These are phyloP conservation scores for Porphyrio hochstetteri DNA, from an alignment of 2,113 vertebrate genomes.

Conservation along the genomic window DNA sequence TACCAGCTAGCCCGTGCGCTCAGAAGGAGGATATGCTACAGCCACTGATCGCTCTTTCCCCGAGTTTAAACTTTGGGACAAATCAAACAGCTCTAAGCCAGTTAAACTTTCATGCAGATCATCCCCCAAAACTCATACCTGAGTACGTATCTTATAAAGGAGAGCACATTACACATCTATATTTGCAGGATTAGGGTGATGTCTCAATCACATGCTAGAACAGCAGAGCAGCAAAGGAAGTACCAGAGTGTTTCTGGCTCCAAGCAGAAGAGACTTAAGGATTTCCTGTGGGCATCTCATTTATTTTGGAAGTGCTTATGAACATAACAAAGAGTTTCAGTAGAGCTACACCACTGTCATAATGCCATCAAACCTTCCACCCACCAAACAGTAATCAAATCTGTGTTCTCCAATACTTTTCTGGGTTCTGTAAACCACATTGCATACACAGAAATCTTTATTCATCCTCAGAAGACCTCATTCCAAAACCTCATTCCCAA, in stretches of 20 bases:
- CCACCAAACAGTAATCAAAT: neutral
- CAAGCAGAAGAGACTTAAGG: neutral
- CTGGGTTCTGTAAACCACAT: accelerated
- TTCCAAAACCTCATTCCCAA: neutral
- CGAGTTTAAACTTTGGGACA: neutral
- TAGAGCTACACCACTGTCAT: neutral
- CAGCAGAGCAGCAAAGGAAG: neutral
- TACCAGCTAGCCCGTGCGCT: neutral
- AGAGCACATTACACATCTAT: neutral
- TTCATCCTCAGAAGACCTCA: neutral
- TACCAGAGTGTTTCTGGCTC: neutral
- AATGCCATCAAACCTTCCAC: neutral
- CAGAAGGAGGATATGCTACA: neutral
- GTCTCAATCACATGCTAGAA: neutral
- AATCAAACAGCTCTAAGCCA: neutral
- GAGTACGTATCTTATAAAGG: neutral
- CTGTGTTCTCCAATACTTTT: neutral
- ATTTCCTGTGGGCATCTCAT: neutral
- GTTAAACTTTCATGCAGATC: neutral
- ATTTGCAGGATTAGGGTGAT: neutral
- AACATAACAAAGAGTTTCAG: neutral
- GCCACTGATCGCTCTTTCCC: neutral
- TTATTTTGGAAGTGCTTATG: neutral
- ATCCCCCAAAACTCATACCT: neutral
- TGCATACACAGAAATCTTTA: neutral